Evolutionary conservation across 1,140 invertebrate species (phyloP).

Genomic region (Drosophila tristis): DNA sequence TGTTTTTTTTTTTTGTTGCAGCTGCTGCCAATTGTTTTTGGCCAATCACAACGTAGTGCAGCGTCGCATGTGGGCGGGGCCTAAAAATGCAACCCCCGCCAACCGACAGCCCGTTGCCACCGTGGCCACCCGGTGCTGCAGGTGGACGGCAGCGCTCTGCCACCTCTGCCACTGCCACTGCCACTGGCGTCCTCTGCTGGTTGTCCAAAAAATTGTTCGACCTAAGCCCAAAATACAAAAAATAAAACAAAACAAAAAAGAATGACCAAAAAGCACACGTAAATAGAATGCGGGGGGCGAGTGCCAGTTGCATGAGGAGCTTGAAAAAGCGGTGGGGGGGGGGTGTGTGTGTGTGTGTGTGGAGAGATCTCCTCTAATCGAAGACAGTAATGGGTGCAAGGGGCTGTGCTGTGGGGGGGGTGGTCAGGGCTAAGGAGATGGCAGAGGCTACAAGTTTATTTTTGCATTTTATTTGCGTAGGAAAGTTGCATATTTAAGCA

Average conservation of each 20-base stretch:
- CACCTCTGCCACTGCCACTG: not conserved
- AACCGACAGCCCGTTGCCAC: conserved; percentile 11
- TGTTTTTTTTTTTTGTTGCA: conserved; percentile 69
- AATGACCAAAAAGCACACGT: conserved; percentile 23
- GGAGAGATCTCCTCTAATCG: not conserved
- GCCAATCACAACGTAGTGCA: conserved; percentile 83
- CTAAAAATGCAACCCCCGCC: conserved; percentile 83
- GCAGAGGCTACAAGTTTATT: too few relatives aligned
- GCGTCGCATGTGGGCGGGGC: conserved; percentile 83
- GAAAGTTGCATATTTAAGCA: too few relatives aligned
- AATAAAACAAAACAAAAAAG: not conserved
- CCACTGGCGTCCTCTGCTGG: conserved; percentile 24
- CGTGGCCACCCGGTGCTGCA: conserved; percentile 38
- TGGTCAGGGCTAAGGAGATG: too few relatives aligned
- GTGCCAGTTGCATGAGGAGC: too few relatives aligned
- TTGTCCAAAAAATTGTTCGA: conserved; percentile 41
- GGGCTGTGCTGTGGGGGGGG: too few relatives aligned
- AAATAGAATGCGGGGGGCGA: not conserved
- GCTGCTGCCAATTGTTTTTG: conserved; percentile 81
- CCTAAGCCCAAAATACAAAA: conserved; percentile 21
- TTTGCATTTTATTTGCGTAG: too few relatives aligned
- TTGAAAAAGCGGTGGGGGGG: too few relatives aligned
- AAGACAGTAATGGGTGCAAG: too few relatives aligned
- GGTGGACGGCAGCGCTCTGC: conserved; percentile 51
- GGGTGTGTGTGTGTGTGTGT: too few relatives aligned